Evolutionary conservation across 2,888 invertebrate species (phyloP), one percentile per base, ranked within the genome.

Genomic region (Rhopalosiphum nymphaeae): DNA sequence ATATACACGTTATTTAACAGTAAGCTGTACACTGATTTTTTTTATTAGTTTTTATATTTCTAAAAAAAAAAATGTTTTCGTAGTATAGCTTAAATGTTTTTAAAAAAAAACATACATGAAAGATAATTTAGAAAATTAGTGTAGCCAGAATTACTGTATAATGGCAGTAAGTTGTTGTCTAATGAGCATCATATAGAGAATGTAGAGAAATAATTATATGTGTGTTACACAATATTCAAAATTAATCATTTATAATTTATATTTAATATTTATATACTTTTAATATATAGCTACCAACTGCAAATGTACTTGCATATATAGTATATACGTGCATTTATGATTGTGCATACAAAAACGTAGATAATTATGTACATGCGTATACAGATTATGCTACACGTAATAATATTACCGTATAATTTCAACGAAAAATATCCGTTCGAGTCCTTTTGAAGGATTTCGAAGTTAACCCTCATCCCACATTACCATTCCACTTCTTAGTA

Each of bases 401-500:
- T 21, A 67, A 78, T 36, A 78, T 78, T 36, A 78, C 9, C 21
- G 36, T 78, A 78, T 42, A 36, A 21, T 78, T 78, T 42, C 78
- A 42, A 91, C n/a, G 21, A 91, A n/a, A 56, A 84, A 53, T 56
- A 91, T 91, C 56, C 86, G 57, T 46, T 86, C n/a, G 25, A 57
- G n/a, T 86, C 57, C 85, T 85, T 91, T 91, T 91, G 91, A 86
- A 86, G 91, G 91, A 57, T 86, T 86, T 91, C 57, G 86, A 46
- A 36, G 25, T 46, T 91, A 57, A n/a, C 11, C 5, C 84, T 2
- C 3, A 0, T n/a, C 1, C 26, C 89, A 2, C 56, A 36, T 36
- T 36, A 78, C 9, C 56, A 1, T 25, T 25, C 53, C 42, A 21
- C 78, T 36, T 78, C 11, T 9, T 16, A 42, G 29, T 53, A 3